phyloP scores from a whole-genome alignment of 2,888 invertebrate species.

The Sarcophaga caerulescens region DNA sequence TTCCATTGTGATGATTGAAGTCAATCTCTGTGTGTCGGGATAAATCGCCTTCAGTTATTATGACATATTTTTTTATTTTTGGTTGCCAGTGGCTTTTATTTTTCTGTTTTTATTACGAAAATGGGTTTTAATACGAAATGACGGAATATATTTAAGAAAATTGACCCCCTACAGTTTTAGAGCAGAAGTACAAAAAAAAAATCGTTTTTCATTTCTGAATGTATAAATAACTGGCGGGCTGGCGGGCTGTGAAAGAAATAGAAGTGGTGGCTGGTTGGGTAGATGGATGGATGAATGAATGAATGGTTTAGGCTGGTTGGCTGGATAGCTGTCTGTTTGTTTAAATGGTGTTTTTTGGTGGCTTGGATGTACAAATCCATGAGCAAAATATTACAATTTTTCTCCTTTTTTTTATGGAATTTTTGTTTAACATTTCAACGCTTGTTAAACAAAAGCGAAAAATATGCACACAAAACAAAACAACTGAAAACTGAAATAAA shows the following conservation, averaged over 20 bases:
- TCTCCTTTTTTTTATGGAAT: not conserved
- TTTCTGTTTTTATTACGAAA: conserved; percentile 19
- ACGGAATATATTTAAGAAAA: conserved; percentile 65
- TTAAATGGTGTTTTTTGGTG: conserved; percentile 34
- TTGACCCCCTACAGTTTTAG: conserved; percentile 65
- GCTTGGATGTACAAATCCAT: conserved; percentile 58
- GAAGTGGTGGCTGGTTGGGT: conserved; percentile 16
- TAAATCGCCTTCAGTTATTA: conserved; percentile 49
- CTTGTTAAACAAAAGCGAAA: conserved; percentile 15
- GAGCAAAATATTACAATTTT: conserved; percentile 50
- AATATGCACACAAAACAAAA: not conserved
- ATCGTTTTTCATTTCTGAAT: not conserved
- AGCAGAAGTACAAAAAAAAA: not conserved
- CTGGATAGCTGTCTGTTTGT: not conserved
- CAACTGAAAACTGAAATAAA: conserved; percentile 27
- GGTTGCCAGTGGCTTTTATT: not conserved
- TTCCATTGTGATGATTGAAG: conserved; percentile 34
- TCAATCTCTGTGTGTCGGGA: conserved; percentile 51
- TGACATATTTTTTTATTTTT: conserved; percentile 39
- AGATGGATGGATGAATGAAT: conserved; percentile 19
- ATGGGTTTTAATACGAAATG: conserved; percentile 60
- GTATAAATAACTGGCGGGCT: not conserved
- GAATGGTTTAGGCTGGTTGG: not conserved
- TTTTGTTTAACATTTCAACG: conserved; percentile 50
- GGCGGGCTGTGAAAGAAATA: not conserved